Evolutionary conservation across 2,888 invertebrate genomes (phyloP).

Genomic region (Parnassius mnemosyne): DNA sequence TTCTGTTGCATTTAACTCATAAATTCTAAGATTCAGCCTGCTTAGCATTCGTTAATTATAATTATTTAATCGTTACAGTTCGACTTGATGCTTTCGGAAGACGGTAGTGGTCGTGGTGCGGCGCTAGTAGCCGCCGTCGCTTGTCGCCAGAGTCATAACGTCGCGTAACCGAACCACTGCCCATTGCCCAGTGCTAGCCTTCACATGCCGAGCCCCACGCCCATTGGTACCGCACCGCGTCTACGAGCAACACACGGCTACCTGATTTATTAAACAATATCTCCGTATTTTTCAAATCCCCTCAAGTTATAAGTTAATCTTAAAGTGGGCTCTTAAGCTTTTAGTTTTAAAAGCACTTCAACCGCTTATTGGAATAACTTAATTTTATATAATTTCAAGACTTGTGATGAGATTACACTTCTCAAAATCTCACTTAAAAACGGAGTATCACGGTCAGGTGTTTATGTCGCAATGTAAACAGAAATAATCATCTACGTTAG

Average conservation of each 20-base stretch:
- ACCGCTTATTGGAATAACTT: too few relatives aligned
- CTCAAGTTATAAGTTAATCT: too few relatives aligned
- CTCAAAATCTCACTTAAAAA: too few relatives aligned
- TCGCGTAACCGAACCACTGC: constrained; percentile 38
- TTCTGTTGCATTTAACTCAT: too few relatives aligned
- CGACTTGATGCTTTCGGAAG: constrained; percentile 96
- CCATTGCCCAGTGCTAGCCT: constrained; percentile 20
- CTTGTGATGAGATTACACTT: too few relatives aligned
- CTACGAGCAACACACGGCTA: neutral
- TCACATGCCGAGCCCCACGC: neutral
- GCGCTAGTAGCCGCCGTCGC: constrained; percentile 98
- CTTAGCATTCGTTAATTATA: neutral
- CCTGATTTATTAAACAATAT: constrained; percentile 2
- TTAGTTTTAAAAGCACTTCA: too few relatives aligned
- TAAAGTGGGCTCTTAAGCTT: too few relatives aligned
- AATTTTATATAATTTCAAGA: too few relatives aligned
- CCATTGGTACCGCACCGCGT: neutral
- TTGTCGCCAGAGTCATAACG: constrained; percentile 75
- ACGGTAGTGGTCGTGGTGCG: constrained; percentile 97
- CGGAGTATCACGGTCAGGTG: too few relatives aligned
- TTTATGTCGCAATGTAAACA: too few relatives aligned
- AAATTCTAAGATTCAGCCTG: too few relatives aligned
- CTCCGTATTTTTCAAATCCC: neutral
- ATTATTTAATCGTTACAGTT: constrained; percentile 81
- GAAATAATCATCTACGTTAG: neutral